A percentile compares a stretch with the other conserved stretches of the same genome.
These are phyloP conservation scores for Rhopalosiphum nymphaeae DNA, from an alignment of 2,888 invertebrate species.

Conservation along the genomic window DNA sequence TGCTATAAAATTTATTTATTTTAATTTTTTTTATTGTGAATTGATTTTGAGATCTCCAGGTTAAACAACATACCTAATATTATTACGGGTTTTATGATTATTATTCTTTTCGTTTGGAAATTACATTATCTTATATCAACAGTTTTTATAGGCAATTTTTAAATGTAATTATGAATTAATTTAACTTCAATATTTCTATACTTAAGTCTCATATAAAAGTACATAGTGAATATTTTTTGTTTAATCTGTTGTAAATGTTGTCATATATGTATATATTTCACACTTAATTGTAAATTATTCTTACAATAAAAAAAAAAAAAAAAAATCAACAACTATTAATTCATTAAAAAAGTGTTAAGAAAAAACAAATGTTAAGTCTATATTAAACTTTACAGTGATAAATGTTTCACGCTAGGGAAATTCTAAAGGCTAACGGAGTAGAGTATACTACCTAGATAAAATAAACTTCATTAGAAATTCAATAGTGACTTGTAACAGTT, in stretches of 20 bases:
- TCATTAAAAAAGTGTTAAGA: constrained; percentile 1
- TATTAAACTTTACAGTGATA: not conserved
- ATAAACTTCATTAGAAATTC: constrained; percentile 52
- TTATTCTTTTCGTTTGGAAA: not conserved
- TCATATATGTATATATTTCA: not conserved
- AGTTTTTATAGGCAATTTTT: not conserved
- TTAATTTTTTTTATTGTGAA: not conserved
- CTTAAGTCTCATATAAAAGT: not conserved
- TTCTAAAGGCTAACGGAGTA: not conserved
- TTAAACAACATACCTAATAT: not conserved
- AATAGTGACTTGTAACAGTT: constrained; percentile 41
- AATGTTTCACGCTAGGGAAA: constrained; percentile 33
- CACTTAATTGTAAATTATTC: not conserved
- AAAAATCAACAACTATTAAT: not conserved
- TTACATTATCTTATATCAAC: not conserved
- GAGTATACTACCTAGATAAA: not conserved
- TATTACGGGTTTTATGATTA: not conserved
- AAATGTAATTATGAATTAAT: not conserved
- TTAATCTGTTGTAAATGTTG: not conserved
- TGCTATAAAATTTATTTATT: too few relatives aligned
- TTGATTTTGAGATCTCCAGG: not conserved
- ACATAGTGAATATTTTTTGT: not conserved
- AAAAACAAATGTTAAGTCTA: constrained; percentile 14
- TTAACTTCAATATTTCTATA: not conserved
- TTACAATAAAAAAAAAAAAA: not conserved